Evolutionary conservation across 1,140 invertebrate species (phyloP).

Genomic region (Dolichoris vasculosae): DNA sequence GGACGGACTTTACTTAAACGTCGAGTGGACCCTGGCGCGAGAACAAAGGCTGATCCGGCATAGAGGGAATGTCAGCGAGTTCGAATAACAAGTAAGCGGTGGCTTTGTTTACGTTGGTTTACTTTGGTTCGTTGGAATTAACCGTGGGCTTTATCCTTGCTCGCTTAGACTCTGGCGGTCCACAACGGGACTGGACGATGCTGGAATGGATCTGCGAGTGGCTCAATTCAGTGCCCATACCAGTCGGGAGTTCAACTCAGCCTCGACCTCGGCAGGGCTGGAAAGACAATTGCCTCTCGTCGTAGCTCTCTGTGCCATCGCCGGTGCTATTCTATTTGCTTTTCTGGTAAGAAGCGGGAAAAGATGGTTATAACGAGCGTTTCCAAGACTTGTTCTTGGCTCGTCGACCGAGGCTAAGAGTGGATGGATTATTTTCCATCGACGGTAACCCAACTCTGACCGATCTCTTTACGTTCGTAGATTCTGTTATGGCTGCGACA

Average conservation of each 20-base stretch:
- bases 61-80: slow-evolving; percentile 72
- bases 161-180: slow-evolving; percentile 70
- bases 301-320: slow-evolving; percentile 70
- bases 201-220: slow-evolving; percentile 73
- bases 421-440: too few relatives aligned
- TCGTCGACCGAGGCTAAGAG: too few relatives aligned
- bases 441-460: too few relatives aligned
- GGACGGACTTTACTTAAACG: slow-evolving; percentile 15
- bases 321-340: slow-evolving; percentile 72
- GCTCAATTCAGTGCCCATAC: slow-evolving; percentile 67
- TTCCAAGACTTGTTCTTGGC: too few relatives aligned
- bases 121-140: not conserved
- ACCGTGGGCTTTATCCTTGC: not conserved
- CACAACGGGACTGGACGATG: slow-evolving; percentile 73
- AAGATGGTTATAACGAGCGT: too few relatives aligned
- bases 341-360: slow-evolving; percentile 71
- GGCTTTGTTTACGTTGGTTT: slow-evolving; percentile 24
- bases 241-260: slow-evolving; percentile 68
- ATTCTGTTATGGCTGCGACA: slow-evolving; percentile 75
- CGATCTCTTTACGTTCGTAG: slow-evolving; percentile 51
- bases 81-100: slow-evolving; percentile 68
- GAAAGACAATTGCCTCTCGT: slow-evolving; percentile 71
- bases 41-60: slow-evolving; percentile 18
- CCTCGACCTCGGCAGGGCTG: slow-evolving; percentile 69
- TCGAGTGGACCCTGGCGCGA: slow-evolving; percentile 8